Percentiles rank a stretch among this genome's conserved stretches.
Evolutionary conservation across 2,113 vertebrate species (phyloP).

Genomic region (Columba janthina): DNA sequence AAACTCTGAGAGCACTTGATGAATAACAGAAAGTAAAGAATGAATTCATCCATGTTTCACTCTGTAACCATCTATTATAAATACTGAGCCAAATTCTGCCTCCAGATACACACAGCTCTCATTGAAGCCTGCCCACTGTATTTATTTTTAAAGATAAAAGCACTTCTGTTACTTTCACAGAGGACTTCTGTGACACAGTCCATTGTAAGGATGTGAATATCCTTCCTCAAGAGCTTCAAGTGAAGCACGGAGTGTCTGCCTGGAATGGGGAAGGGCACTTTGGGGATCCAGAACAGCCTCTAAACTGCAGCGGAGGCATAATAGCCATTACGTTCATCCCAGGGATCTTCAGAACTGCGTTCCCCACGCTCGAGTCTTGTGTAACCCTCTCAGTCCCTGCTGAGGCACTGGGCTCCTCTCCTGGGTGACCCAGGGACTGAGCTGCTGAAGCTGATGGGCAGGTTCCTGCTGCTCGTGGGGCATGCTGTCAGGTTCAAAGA

Average conservation of each 20-base stretch:
- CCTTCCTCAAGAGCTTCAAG: slow-evolving; percentile 15
- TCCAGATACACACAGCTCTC: slow-evolving; percentile 35
- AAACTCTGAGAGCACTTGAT: slow-evolving; percentile 38
- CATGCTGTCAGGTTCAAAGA: not conserved
- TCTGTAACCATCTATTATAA: slow-evolving; percentile 46
- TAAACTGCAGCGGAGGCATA: accelerated
- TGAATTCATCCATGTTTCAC: slow-evolving; percentile 53
- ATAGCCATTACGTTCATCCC: not conserved
- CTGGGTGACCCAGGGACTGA: not conserved
- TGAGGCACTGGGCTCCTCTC: not conserved
- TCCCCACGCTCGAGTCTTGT: not conserved
- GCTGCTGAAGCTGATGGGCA: not conserved
- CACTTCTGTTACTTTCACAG: slow-evolving; percentile 50
- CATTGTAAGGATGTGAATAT: slow-evolving; percentile 36
- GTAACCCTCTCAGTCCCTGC: not conserved
- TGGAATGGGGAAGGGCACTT: not conserved
- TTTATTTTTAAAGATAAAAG: slow-evolving; percentile 67
- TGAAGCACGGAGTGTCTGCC: not conserved
- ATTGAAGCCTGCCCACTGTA: slow-evolving; percentile 41
- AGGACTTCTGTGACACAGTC: slow-evolving; percentile 12
- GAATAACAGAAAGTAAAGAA: slow-evolving; percentile 47
- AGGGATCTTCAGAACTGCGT: not conserved
- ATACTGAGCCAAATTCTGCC: slow-evolving; percentile 44
- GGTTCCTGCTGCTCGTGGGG: not conserved
- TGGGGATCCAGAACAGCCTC: not conserved